Percentiles rank a stretch among this genome's conserved stretches.
These are phyloP conservation scores for Borostomias antarcticus DNA, from an alignment of 2,797 vertebrate genomes.

Conservation along the genomic window DNA sequence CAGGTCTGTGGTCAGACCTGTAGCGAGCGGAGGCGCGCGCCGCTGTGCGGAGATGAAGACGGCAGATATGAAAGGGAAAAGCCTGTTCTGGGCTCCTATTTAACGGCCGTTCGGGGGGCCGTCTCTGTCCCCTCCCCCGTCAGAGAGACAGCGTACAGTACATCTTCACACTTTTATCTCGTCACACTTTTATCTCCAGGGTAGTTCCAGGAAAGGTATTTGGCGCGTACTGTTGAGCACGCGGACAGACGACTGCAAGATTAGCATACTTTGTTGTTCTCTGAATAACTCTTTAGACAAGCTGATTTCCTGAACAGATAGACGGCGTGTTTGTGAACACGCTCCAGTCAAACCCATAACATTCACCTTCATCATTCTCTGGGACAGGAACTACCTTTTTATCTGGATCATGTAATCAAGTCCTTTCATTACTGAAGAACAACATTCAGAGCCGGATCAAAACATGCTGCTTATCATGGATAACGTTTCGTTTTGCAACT, in stretches of 20 bases:
- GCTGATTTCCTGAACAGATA: conserved; percentile 52
- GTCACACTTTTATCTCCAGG: conserved; percentile 29
- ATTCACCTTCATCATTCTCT: conserved; percentile 34
- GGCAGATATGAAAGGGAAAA: conserved; percentile 8
- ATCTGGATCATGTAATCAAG: conserved; percentile 45
- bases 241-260: conserved; percentile 29
- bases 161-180: conserved; percentile 9
- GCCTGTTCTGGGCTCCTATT: conserved; percentile 4
- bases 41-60: conserved; percentile 9
- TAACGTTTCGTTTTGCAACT: not conserved
- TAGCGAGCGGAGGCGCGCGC: no score
- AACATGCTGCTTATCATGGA: not conserved
- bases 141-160: no score
- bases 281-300: conserved; percentile 1
- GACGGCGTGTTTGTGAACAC: conserved; percentile 17
- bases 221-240: conserved; percentile 37
- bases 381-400: conserved; percentile 8
- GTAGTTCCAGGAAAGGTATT: not conserved
- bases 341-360: conserved; percentile 21
- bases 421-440: conserved; percentile 41
- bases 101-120: not conserved
- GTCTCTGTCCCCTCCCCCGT: not conserved
- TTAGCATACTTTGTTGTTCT: conserved; percentile 17
- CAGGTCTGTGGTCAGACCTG: conserved; percentile 29
- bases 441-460: not conserved